phyloP scores from a whole-genome alignment of 2,797 vertebrate genomes.

The Sebastes ruberrimus region DNA sequence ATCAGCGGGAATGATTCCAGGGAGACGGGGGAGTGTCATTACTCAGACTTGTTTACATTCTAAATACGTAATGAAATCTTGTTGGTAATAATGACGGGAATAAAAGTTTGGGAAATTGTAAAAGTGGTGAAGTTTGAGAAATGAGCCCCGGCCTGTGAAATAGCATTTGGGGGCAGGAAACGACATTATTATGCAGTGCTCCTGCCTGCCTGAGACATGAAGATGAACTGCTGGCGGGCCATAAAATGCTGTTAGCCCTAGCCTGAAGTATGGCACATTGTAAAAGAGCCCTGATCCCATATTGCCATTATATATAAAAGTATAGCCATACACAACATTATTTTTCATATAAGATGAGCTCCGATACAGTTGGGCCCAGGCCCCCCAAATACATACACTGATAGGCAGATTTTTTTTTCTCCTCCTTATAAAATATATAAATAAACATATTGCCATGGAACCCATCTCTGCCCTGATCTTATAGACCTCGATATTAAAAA shows the following conservation, averaged over 20 bases:
- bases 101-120: slow-evolving; percentile 99
- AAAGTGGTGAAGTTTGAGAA: slow-evolving; percentile 99
- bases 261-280: slow-evolving; percentile 99
- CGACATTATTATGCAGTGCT: slow-evolving; percentile 99
- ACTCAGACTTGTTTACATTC: slow-evolving; percentile 99
- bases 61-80: slow-evolving; percentile 99
- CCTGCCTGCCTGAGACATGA: slow-evolving; percentile 97
- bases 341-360: slow-evolving; percentile 86
- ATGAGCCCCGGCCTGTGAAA: slow-evolving; percentile 97
- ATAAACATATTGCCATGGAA: slow-evolving; percentile 88
- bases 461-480: slow-evolving; percentile 88
- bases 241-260: slow-evolving; percentile 99
- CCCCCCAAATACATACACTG: slow-evolving; percentile 73
- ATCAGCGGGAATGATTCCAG: slow-evolving; percentile 74
- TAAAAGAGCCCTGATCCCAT: slow-evolving; percentile 98
- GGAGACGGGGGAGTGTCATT: slow-evolving; percentile 87
- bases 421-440: slow-evolving; percentile 83
- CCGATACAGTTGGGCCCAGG: slow-evolving; percentile 56
- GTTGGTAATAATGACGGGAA: slow-evolving; percentile 99
- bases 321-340: slow-evolving; percentile 88
- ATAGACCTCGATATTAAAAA: slow-evolving; percentile 91
- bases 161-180: slow-evolving; percentile 99
- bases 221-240: slow-evolving; percentile 98
- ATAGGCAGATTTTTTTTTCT: slow-evolving; percentile 71
- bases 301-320: slow-evolving; percentile 92